Evolutionary conservation across 2,888 invertebrate species (phyloP).

Genomic region (Papilio elwesi): DNA sequence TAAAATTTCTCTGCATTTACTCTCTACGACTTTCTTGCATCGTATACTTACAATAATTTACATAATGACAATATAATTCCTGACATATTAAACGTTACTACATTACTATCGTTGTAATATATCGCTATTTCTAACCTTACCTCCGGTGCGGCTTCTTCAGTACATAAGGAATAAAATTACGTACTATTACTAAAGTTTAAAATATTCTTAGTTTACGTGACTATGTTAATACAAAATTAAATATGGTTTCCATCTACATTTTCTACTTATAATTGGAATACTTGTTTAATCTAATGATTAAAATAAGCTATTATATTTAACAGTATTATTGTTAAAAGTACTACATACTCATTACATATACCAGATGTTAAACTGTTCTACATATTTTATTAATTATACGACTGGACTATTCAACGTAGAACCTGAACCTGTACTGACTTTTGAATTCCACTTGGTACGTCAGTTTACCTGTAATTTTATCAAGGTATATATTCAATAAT

Average conservation of each 20-base stretch:
- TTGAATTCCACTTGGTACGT: slow-evolving; percentile 64
- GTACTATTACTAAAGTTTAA: not conserved
- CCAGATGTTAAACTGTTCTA: slow-evolving; percentile 17
- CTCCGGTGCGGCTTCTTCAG: not conserved
- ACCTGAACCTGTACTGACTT: slow-evolving; percentile 66
- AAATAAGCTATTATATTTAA: not conserved
- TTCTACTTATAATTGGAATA: not conserved
- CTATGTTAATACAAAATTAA: not conserved
- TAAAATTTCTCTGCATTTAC: slow-evolving; percentile 21
- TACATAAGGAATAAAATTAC: not conserved
- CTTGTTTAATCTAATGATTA: not conserved
- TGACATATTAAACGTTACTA: slow-evolving; percentile 19
- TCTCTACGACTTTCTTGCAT: slow-evolving; percentile 1
- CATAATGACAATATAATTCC: slow-evolving; percentile 36
- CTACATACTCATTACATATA: not conserved
- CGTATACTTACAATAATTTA: slow-evolving; percentile 33
- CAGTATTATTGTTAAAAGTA: not conserved
- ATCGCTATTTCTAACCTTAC: slow-evolving; percentile 38
- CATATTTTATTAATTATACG: slow-evolving; percentile 36
- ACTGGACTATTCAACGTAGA: slow-evolving; percentile 50
- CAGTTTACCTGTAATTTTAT: slow-evolving; percentile 66
- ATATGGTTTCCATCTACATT: not conserved
- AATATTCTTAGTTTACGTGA: not conserved
- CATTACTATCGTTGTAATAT: slow-evolving; percentile 39
- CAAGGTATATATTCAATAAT: slow-evolving; percentile 6